These are phyloP conservation scores for Ia io DNA, from an alignment of 2,113 vertebrate genomes.

Conservation along the genomic window DNA sequence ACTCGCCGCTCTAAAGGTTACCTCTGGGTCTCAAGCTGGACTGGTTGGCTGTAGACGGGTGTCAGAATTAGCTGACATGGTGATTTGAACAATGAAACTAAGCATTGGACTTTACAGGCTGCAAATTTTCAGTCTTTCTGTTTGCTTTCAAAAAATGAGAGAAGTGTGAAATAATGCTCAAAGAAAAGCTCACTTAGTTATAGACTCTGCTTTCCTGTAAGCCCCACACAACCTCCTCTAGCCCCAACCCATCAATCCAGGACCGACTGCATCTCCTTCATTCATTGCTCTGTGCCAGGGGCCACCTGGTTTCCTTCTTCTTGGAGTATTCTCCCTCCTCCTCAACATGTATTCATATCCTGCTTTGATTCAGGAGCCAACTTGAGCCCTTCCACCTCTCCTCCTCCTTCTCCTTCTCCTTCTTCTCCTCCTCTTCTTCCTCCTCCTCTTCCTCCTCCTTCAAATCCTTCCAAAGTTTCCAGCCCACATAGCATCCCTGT, in stretches of 20 bases:
- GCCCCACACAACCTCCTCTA: not conserved
- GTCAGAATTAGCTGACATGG: not conserved
- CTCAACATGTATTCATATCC: not conserved
- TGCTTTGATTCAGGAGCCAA: not conserved
- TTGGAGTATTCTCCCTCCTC: not conserved
- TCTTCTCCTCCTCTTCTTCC: not conserved
- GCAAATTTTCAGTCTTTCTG: not conserved
- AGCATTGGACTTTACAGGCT: not conserved
- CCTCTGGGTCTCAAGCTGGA: not conserved
- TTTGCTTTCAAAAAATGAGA: not conserved
- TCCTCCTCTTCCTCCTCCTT: not conserved
- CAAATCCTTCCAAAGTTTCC: not conserved
- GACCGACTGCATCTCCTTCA: not conserved
- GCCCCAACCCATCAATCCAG: not conserved
- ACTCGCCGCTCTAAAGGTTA: not conserved
- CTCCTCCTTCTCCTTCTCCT: not conserved
- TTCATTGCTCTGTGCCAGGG: not conserved
- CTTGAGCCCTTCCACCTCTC: not conserved
- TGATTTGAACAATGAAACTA: not conserved
- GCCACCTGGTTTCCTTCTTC: not conserved
- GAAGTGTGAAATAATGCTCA: not conserved
- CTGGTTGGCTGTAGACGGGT: fast-evolving
- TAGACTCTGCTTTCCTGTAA: not conserved
- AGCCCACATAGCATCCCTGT: not conserved
- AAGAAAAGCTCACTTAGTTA: not conserved